Percentiles rank a stretch among this genome's conserved stretches.
Conservation (phyloP, 2,113 vertebrate species). For the Martes martes region DNA sequence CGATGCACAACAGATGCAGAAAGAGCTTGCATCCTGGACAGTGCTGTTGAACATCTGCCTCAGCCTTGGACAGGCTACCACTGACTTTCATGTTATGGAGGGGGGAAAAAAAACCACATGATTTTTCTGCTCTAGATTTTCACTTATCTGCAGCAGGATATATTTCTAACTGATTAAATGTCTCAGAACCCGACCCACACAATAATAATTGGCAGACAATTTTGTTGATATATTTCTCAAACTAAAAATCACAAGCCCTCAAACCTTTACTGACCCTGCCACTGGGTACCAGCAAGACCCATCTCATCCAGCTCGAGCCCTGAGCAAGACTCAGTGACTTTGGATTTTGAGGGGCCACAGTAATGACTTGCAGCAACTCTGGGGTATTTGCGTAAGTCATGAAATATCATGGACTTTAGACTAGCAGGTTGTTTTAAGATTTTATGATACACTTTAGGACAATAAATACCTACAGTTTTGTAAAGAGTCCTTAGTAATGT, state of each 20-base stretch:
- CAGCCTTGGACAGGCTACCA: neutral
- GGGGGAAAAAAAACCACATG: neutral
- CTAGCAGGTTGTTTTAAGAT: constrained; percentile 20
- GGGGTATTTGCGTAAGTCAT: constrained; percentile 2
- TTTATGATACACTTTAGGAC: constrained; percentile 52
- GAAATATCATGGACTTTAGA: constrained; percentile 2
- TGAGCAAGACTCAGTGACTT: neutral
- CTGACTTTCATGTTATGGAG: neutral
- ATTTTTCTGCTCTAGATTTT: neutral
- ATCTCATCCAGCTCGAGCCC: neutral
- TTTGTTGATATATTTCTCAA: neutral
- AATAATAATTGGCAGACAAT: neutral
- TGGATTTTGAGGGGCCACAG: neutral
- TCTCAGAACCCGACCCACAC: neutral
- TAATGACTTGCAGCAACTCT: neutral
- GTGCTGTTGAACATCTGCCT: neutral
- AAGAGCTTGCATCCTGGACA: neutral
- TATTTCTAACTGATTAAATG: neutral
- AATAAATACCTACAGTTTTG: constrained; percentile 53
- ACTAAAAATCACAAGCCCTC: neutral
- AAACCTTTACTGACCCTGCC: neutral
- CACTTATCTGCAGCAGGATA: neutral
- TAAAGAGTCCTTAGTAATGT: neutral
- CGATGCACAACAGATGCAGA: neutral
- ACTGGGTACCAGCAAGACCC: neutral